Base-by-base conservation (phyloP, 1,140 invertebrate genomes). In the Diploscapter pachys region DNA sequence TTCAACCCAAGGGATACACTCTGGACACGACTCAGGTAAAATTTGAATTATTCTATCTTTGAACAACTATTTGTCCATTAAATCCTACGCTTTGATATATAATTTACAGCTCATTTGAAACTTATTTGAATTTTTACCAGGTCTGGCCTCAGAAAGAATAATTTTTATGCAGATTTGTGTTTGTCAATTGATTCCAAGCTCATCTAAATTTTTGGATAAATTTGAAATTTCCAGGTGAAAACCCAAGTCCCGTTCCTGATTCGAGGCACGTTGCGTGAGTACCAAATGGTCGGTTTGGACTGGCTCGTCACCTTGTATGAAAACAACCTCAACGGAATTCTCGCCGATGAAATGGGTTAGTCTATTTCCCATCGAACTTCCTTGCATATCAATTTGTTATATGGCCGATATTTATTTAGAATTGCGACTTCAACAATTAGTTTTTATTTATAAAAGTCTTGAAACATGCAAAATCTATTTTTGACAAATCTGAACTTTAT, bases 281-380 rank as follows among this genome's bases (percentile, higher is more conserved):
- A 99, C 88, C 92, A 98, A 88, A 94, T 97, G 86, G 95, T 99
- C 84, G 97, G 97, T 65, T 89, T 99, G 72, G 95, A 99, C 87
- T 99, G 96, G 96, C 88, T 99, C 77, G 95, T 95, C 52, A 96
- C 96, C 0, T 95, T 99, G 93, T 93, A 95, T 86, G 93, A 98
- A 72, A 91, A 95, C 81, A 93, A 94, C 86, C 89, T 99, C 61
- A 99, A 99, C 88, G 97, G 95, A 65, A 95, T 95, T 84, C 88
- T 95, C 53, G 89, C 89, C 56, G 90, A 91, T 85, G 90, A 91
- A 85, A 91, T 91, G 90, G 89, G 90, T 69, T 93, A 95, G 96
- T 8, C 98, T 98, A 80, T 96, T 98, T 89, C 8, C 1, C 31
- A 31, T 31, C 0, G 31, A 1, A 31, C 31, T 31, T 31, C 31